Conservation (phyloP, 2,797 vertebrate genomes). For the Acropternis orthonyx region DNA sequence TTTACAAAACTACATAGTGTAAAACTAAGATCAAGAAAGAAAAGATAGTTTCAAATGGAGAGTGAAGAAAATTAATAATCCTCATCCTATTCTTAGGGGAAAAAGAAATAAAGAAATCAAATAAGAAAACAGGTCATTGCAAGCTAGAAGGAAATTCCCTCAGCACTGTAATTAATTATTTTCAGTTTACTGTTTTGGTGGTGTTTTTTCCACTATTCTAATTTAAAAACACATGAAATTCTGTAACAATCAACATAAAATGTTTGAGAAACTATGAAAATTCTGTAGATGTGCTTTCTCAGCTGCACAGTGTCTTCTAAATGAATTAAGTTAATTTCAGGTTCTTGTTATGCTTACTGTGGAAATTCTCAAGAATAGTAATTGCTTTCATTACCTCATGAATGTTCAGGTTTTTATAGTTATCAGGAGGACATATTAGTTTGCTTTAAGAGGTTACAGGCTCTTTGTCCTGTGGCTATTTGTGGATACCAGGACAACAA, state of each 20-base stretch:
- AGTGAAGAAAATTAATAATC: not conserved
- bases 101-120: not conserved
- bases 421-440: not conserved
- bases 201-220: not conserved
- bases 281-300: not conserved
- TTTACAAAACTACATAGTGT: not conserved
- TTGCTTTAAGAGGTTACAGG: not conserved
- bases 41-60: not conserved
- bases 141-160: not conserved
- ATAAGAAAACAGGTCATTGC: not conserved
- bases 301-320: not conserved
- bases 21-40: not conserved
- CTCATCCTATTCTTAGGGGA: fast-evolving
- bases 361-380: not conserved
- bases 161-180: not conserved
- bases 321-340: not conserved
- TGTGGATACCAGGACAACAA: not conserved
- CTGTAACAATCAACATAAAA: not conserved
- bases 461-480: not conserved
- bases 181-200: not conserved
- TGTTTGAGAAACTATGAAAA: not conserved
- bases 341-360: not conserved
- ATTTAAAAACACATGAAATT: not conserved
- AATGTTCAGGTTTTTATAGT: not conserved
- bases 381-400: not conserved